phyloP scores from a whole-genome alignment of 1,140 invertebrate species.

The Gryon sp. region DNA sequence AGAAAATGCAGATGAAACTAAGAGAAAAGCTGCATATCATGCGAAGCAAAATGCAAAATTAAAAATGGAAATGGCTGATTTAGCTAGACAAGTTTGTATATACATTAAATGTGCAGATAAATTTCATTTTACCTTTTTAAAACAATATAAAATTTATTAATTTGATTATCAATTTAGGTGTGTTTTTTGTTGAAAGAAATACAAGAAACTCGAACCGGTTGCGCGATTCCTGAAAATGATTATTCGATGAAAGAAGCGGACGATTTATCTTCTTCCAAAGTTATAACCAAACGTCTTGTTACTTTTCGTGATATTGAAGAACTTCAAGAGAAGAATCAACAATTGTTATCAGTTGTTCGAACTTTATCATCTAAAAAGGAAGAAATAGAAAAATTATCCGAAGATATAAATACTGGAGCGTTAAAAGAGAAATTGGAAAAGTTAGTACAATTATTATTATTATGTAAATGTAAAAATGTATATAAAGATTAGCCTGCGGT shows the following conservation, averaged over 20 bases:
- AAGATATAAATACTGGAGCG: constrained; percentile 83
- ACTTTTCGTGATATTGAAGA: constrained; percentile 94
- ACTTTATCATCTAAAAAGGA: constrained; percentile 91
- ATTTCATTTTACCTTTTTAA: no score
- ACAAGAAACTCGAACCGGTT: constrained; percentile 86
- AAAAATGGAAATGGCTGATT: constrained; percentile 87
- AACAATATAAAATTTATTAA: not conserved
- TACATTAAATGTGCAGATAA: no score
- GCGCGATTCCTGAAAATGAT: constrained; percentile 76
- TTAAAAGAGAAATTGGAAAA: constrained; percentile 83
- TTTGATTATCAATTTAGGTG: constrained; percentile 74
- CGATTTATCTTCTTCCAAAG: constrained; percentile 80
- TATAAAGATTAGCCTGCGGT: not conserved
- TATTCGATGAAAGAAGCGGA: constrained; percentile 73
- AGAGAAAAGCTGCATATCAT: constrained; percentile 84
- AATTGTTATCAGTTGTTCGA: constrained; percentile 88
- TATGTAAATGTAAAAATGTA: not conserved
- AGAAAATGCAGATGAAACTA: constrained; percentile 85
- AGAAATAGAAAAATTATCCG: constrained; percentile 84
- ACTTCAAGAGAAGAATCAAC: constrained; percentile 92
- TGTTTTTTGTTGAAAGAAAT: constrained; percentile 92
- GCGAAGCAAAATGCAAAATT: constrained; percentile 88
- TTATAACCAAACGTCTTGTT: constrained; percentile 91
- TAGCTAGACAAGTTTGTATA: constrained; percentile 85
- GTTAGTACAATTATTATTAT: constrained; percentile 47